phyloP scores from a whole-genome alignment of 2,797 vertebrate species.

The Melanotaenia nigrans region DNA sequence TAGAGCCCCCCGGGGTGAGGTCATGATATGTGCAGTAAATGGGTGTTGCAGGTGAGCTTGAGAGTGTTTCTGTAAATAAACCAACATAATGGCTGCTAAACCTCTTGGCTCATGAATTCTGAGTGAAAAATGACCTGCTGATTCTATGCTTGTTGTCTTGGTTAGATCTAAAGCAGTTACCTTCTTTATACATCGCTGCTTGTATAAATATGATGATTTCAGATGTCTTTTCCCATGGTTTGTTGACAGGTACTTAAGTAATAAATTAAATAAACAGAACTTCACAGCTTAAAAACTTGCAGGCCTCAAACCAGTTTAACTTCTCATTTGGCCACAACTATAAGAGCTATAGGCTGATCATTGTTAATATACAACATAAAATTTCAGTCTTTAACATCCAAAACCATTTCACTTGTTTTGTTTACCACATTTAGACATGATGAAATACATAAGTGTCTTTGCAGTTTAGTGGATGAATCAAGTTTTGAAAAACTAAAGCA shows the following conservation, averaged over 20 bases:
- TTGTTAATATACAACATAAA: background rate
- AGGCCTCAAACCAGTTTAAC: background rate
- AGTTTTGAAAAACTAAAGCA: background rate
- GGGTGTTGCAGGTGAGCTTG: slow-evolving; percentile 23
- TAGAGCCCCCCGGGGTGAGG: slow-evolving; percentile 41
- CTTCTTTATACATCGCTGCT: background rate
- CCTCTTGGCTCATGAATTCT: slow-evolving; percentile 9
- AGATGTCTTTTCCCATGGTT: background rate
- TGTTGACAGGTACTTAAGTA: background rate
- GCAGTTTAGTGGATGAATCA: background rate
- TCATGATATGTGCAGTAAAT: slow-evolving; percentile 45
- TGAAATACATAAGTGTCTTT: background rate
- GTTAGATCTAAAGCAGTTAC: background rate
- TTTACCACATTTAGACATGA: background rate
- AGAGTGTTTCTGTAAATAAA: slow-evolving; percentile 39
- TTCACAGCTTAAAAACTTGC: background rate
- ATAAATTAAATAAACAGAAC: background rate
- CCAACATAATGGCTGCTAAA: slow-evolving; percentile 19
- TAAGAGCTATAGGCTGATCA: background rate
- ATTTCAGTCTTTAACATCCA: background rate
- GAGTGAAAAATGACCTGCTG: slow-evolving; percentile 17
- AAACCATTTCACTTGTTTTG: background rate
- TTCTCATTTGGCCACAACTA: background rate
- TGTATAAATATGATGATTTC: background rate
- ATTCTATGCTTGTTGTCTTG: background rate